Evolutionary conservation across 1,140 invertebrate genomes (phyloP), one percentile per base, ranked within the genome.

Genomic region (Drosophila subobscura): DNA sequence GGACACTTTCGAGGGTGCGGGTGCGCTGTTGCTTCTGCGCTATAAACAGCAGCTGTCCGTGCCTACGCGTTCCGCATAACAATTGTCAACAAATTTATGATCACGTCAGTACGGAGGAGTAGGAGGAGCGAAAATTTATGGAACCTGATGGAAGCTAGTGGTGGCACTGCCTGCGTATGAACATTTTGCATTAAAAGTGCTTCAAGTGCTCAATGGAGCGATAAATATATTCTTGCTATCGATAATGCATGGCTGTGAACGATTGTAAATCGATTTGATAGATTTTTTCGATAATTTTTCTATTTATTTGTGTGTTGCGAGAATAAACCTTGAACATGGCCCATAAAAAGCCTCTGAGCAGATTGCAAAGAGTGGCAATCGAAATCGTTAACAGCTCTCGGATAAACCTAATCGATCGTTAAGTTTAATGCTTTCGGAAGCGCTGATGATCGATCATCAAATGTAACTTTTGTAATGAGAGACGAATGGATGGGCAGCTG

Each of bases 1-100:
- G 12, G 23, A 64, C 40, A 27, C 22, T 1, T 37, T 10, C 33
- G 10, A 37, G 33, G 10, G 49, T 61, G 51, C 49, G 47, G 25
- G 47, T 27, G 57, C 23, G 22, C n/a, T 5, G 12, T 23, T 7
- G 16, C 16, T 20, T 20, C 16, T 20, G 47, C 52, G 71, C 71
- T 57, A 55, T 74, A 54, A 59, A 59, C 72, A 75, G 72, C 72
- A 37, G 33, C 33, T 37, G 33, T 12, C 33, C 72, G 71, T 59
- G 71, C 71, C 72, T 70, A 88, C 83, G 83, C 83, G 74, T 73
- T 65, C 63, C 84, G 83, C 79, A 88, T 88, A 88, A 76, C 83
- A 88, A 88, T 88, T 88, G 83, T 88, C 84, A 88, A 73, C 75
- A 88, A 88, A 88, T 88, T 88, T 88, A 88, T 88, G 83, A 88